Evolutionary conservation across 2,113 vertebrate species (phyloP).

Genomic region (Thomomys bottae): DNA sequence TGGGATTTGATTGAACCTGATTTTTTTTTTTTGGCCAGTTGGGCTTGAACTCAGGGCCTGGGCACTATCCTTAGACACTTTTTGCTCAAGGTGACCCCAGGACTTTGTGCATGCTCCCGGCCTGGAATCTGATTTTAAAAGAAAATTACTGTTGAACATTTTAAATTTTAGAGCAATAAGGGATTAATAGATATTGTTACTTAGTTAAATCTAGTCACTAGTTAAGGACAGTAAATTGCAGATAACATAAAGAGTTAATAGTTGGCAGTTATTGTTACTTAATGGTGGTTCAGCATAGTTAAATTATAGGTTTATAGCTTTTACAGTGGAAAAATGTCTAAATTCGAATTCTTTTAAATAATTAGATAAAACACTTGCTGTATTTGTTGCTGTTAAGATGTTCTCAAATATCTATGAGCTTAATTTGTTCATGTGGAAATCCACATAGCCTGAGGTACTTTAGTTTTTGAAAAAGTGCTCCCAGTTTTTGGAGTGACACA

Average conservation of each 20-base stretch:
- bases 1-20: neutral
- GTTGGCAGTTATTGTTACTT: neutral
- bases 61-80: no score
- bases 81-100: no score
- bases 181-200: neutral
- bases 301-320: neutral
- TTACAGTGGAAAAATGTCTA: neutral
- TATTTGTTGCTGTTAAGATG: neutral
- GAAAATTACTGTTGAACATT: neutral
- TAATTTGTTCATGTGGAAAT: neutral
- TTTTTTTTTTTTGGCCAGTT: no score
- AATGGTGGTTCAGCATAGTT: neutral
- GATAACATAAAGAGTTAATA: neutral
- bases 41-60: no score
- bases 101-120: no score
- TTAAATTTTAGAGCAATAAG: neutral
- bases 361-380: neutral
- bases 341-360: constrained; percentile 14
- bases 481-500: neutral
- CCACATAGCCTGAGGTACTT: neutral
- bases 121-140: constrained; percentile 1
- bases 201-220: neutral
- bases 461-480: neutral
- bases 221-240: neutral
- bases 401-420: neutral